Evolutionary conservation across 2,797 vertebrate genomes (phyloP).

Genomic region (Chrosomus eos): DNA sequence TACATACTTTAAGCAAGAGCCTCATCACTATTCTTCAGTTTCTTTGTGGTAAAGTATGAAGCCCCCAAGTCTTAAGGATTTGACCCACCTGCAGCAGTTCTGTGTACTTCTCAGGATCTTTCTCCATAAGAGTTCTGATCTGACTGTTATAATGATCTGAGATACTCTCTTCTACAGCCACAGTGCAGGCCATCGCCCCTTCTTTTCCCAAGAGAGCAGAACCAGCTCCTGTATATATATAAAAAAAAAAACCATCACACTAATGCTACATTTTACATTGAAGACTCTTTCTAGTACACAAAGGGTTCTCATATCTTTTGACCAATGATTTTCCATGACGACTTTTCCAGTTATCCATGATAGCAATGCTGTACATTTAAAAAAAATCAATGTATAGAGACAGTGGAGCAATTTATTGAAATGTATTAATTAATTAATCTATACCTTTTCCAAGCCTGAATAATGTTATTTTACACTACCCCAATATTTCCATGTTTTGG

Average conservation of each 20-base stretch:
- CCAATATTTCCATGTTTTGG: neutral
- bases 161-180: slow-evolving; percentile 94
- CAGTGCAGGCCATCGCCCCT: slow-evolving; percentile 94
- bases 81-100: slow-evolving; percentile 82
- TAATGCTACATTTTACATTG: neutral
- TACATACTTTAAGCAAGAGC: neutral
- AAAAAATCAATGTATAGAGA: neutral
- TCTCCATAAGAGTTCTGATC: slow-evolving; percentile 89
- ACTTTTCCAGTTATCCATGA: neutral
- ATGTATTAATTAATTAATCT: neutral
- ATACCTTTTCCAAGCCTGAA: neutral
- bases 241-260: neutral
- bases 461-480: neutral
- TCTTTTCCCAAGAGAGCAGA: slow-evolving; percentile 92
- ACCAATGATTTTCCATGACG: neutral
- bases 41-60: neutral
- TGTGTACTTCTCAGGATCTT: slow-evolving; percentile 86
- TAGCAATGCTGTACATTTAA: neutral
- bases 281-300: neutral
- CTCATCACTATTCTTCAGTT: neutral
- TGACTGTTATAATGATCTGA: slow-evolving; percentile 95
- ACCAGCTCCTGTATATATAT: slow-evolving; percentile 80
- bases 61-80: neutral
- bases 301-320: neutral
- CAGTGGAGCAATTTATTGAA: neutral